phyloP scores from a whole-genome alignment of 1,140 invertebrate genomes.

The Stegodyphus mimosarum region DNA sequence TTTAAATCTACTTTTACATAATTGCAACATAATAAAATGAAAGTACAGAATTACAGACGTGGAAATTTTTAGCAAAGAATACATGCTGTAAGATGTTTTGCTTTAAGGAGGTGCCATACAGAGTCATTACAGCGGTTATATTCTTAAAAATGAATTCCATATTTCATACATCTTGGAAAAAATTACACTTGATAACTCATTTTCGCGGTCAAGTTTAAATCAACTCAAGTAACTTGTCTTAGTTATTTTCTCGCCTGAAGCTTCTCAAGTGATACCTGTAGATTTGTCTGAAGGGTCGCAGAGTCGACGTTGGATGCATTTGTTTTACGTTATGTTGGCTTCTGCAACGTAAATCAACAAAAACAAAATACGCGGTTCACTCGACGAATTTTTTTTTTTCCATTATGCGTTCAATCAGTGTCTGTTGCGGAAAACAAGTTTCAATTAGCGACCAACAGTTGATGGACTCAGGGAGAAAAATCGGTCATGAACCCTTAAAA shows the following conservation, averaged over 20 bases:
- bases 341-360: background rate
- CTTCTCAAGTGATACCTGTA: background rate
- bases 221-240: background rate
- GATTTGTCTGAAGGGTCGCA: conserved; percentile 19
- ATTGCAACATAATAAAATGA: too few relatives aligned
- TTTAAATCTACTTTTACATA: background rate
- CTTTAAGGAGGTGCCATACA: too few relatives aligned
- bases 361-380: background rate
- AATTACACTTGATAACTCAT: too few relatives aligned
- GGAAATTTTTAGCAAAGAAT: too few relatives aligned
- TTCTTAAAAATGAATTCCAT: too few relatives aligned
- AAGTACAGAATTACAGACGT: too few relatives aligned
- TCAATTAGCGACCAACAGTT: conserved; percentile 54
- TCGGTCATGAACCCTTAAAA: conserved; percentile 53
- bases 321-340: conserved; percentile 14
- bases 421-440: conserved; percentile 54
- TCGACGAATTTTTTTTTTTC: background rate
- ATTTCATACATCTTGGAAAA: too few relatives aligned
- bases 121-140: too few relatives aligned
- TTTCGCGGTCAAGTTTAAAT: too few relatives aligned
- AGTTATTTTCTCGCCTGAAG: background rate
- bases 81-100: too few relatives aligned
- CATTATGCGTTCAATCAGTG: conserved; percentile 37
- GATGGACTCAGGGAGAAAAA: conserved; percentile 49
- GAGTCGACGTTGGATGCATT: conserved; percentile 14